Evolutionary conservation across 2,888 invertebrate genomes (phyloP), one percentile per base, ranked within the genome.

Genomic region (Drosophila birchii): DNA sequence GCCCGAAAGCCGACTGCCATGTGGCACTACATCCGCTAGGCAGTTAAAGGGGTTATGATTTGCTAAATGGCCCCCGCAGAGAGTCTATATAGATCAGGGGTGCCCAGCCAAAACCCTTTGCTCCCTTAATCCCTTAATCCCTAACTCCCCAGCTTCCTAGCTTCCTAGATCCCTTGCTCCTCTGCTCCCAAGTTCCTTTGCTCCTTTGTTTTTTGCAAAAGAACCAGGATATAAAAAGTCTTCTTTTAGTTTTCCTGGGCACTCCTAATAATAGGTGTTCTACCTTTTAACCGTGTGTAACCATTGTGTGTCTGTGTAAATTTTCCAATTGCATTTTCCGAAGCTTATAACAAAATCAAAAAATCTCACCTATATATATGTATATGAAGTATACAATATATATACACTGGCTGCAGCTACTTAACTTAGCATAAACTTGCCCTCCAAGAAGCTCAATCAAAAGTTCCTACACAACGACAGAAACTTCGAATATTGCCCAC

Each of bases 1-100:
- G 96, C 96, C 51, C 94, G 97, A 81, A 97, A 97, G 91, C 96
- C 97, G 23, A 95, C 97, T 81, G 96, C 97, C 79, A 97, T 96
- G 95, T 98, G 98, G 98, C 98, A 98, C 93, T 95, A 95, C 76
- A 94, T 97, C 78, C 95, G 95, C 93, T 95, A 95, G 93, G 55
- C 18, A 16, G 9, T 47, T 23, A 68, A 68, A 53, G 16, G 34
- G 39, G 29, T 32, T 49, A 51, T 45, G n/a, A 51, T 53, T 44
- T 55, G 6, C 36, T 23, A 29, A 60, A 64, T 43, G 36, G 62
- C 32, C 44, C 12, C 34, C 18, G 26, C 23, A 34, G 16, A 20
- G 51, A 26, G 39, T 63, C 36, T 67, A 39, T 43, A 29, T 47
- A 29, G 53, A 38, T 38, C 23, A n/a, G 36, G 53, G 51, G 34